Conservation (phyloP, 2,113 vertebrate genomes). For the Anas platyrhynchos region DNA sequence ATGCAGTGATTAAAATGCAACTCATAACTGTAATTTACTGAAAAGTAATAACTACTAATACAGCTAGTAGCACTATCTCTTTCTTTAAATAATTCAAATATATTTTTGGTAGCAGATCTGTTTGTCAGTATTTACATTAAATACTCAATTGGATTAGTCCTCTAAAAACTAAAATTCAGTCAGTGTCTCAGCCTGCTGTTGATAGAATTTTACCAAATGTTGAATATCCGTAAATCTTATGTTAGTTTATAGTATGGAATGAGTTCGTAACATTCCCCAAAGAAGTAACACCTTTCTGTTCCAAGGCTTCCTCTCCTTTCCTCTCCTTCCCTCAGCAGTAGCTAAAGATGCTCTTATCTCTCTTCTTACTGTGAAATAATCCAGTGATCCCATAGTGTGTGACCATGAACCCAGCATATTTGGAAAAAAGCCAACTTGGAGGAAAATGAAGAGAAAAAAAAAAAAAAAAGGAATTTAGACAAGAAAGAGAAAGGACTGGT, state of each 20-base stretch:
- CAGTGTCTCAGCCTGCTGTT: neutral
- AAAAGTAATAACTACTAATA: neutral
- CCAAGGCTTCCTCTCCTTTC: conserved; percentile 17
- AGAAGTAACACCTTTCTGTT: conserved; percentile 70
- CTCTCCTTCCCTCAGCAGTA: conserved; percentile 21
- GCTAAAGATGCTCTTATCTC: conserved; percentile 73
- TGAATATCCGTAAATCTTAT: conserved; percentile 47
- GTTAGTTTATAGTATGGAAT: conserved; percentile 9
- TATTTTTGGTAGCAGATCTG: neutral
- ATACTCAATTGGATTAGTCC: neutral
- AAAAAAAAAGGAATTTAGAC: conserved; percentile 52
- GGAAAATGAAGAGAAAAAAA: neutral
- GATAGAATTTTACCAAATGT: conserved; percentile 31
- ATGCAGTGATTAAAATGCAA: neutral
- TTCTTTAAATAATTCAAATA: neutral
- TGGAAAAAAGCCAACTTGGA: conserved; percentile 62
- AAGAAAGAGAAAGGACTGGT: conserved; percentile 71
- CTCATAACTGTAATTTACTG: neutral
- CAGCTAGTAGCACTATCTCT: neutral
- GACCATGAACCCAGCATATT: conserved; percentile 67
- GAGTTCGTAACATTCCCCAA: conserved; percentile 51
- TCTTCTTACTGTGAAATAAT: conserved; percentile 67
- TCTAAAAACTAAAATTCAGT: neutral
- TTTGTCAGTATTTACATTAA: conserved; percentile 27
- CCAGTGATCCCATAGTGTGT: conserved; percentile 57